These are phyloP conservation scores for Equus przewalskii DNA, from an alignment of 2,113 vertebrate species.

Conservation along the genomic window DNA sequence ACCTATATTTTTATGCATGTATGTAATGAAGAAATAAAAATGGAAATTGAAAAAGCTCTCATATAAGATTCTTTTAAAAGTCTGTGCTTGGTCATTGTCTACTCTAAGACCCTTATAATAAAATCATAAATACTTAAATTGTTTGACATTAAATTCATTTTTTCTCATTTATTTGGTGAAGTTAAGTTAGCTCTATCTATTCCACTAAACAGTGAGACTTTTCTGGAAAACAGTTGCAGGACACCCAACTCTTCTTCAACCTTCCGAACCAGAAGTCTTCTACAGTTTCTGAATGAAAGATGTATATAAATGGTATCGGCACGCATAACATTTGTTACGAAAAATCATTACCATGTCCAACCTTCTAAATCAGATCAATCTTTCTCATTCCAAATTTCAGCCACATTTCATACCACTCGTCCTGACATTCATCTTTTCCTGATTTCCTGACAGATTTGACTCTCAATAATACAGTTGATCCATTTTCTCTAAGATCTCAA, in stretches of 20 bases:
- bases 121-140: not conserved
- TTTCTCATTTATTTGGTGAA: not conserved
- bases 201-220: not conserved
- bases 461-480: not conserved
- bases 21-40: constrained; percentile 20
- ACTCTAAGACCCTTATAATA: not conserved
- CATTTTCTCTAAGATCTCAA: not conserved
- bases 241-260: not conserved
- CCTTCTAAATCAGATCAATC: not conserved
- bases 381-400: not conserved
- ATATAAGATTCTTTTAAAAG: not conserved
- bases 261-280: not conserved
- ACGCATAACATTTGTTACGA: not conserved
- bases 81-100: not conserved
- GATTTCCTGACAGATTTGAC: not conserved
- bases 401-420: not conserved
- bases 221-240: not conserved
- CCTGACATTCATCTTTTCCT: not conserved
- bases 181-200: not conserved
- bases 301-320: not conserved
- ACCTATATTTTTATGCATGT: not conserved
- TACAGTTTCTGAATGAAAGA: not conserved
- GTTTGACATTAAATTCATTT: not conserved
- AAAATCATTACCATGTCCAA: not conserved
- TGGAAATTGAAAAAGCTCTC: not conserved